These are phyloP conservation scores for Ctenochaetus hawaiiensis DNA, from an alignment of 2,797 vertebrate species.

Conservation along the genomic window DNA sequence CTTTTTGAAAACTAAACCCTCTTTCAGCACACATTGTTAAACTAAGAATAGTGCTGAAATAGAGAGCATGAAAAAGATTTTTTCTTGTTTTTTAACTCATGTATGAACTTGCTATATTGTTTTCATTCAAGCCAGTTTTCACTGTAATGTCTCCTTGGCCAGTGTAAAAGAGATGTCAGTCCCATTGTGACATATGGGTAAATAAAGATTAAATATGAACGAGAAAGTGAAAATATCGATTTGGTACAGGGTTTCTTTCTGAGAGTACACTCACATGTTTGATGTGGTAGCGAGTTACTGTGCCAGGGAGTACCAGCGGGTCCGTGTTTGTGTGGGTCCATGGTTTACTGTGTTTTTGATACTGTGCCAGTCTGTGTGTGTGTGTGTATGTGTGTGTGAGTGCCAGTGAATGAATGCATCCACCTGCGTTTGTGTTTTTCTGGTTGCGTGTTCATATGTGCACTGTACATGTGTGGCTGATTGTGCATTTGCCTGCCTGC, in stretches of 20 bases:
- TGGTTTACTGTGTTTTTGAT: conserved; percentile 71
- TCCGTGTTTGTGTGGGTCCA: conserved; percentile 65
- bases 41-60: conserved; percentile 1
- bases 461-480: conserved; percentile 60
- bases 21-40: conserved; percentile 3
- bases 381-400: conserved; percentile 46
- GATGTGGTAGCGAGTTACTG: conserved; percentile 58
- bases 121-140: conserved; percentile 60
- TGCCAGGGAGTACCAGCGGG: conserved; percentile 72
- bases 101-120: conserved; percentile 39
- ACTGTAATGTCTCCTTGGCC: conserved; percentile 49
- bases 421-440: conserved; percentile 69
- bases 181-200: conserved; percentile 58
- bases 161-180: conserved; percentile 68
- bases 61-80: conserved; percentile 3
- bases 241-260: conserved; percentile 64
- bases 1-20: background rate
- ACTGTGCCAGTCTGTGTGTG: conserved; percentile 61
- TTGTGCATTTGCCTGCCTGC: conserved; percentile 57
- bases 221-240: conserved; percentile 68
- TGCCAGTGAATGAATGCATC: conserved; percentile 57
- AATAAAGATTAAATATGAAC: conserved; percentile 73
- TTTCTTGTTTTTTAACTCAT: conserved; percentile 7
- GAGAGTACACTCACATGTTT: conserved; percentile 58
- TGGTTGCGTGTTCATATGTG: conserved; percentile 62